These are phyloP conservation scores for zebrafish (Danio rerio) DNA, from an alignment of 2,113 vertebrate genomes.

Conservation along the genomic window DNA sequence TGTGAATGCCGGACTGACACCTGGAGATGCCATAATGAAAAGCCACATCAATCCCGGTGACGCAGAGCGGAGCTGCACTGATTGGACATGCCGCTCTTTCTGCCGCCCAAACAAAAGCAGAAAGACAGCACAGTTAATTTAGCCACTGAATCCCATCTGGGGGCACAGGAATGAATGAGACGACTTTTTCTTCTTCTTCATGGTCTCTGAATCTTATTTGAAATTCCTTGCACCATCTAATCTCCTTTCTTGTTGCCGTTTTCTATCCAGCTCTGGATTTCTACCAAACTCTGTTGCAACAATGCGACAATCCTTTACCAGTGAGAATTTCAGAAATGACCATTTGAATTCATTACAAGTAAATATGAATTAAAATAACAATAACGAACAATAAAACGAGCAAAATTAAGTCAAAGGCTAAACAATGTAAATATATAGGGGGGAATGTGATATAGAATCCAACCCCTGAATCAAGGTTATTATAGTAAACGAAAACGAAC, in stretches of 20 bases:
- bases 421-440: too few relatives aligned
- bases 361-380: not conserved
- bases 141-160: constrained; percentile 24
- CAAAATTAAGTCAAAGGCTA: too few relatives aligned
- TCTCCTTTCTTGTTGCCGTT: not conserved
- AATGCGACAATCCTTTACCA: not conserved
- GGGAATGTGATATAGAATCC: too few relatives aligned
- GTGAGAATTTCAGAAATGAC: not conserved
- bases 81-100: constrained; percentile 51
- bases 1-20: constrained; percentile 48
- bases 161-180: constrained; percentile 10
- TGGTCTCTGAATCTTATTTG: constrained; percentile 19
- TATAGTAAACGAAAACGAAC: too few relatives aligned
- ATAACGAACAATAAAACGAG: too few relatives aligned
- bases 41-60: constrained; percentile 52
- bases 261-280: not conserved
- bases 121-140: constrained; percentile 55
- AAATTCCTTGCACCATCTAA: constrained; percentile 15
- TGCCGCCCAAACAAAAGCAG: constrained; percentile 51
- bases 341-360: not conserved
- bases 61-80: constrained; percentile 33
- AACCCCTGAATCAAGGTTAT: too few relatives aligned
- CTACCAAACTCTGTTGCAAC: not conserved
- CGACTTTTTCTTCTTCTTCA: constrained; percentile 5
- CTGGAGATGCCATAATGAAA: constrained; percentile 51